Conservation (phyloP, 2,888 invertebrate species). For the Lithophane semibrunnea region DNA sequence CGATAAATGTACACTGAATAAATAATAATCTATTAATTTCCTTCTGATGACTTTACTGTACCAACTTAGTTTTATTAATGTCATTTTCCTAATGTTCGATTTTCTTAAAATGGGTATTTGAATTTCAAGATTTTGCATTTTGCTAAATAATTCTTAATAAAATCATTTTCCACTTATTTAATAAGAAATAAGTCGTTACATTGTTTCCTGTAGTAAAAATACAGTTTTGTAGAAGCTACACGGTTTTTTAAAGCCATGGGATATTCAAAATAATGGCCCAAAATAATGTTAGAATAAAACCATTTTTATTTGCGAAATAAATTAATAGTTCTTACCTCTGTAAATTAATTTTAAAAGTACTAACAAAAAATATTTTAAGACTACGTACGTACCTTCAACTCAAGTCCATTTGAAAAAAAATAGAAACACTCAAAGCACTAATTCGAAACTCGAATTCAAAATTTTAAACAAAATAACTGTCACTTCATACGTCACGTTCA, state of each 20-base stretch:
- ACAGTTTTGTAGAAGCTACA: neutral
- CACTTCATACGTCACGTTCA: conserved; percentile 59
- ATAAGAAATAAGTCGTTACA: neutral
- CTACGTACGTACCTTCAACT: conserved; percentile 62
- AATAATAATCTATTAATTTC: neutral
- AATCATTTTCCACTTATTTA: neutral
- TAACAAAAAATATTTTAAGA: conserved; percentile 9
- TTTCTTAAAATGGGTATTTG: neutral
- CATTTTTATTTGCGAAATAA: neutral
- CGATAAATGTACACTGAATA: neutral
- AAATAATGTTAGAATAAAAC: neutral
- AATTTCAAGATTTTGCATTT: neutral
- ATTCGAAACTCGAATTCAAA: conserved; percentile 31
- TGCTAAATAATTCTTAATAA: neutral
- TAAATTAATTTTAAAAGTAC: neutral
- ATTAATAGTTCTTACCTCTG: neutral
- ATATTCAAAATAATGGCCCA: neutral
- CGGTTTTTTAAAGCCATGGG: neutral
- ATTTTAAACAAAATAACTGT: conserved; percentile 41
- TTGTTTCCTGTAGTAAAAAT: neutral
- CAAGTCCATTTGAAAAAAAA: conserved; percentile 55
- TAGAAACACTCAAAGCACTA: conserved; percentile 48
- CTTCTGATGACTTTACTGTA: neutral
- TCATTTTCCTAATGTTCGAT: neutral
- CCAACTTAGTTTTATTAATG: neutral